Base-by-base conservation (phyloP, 2,113 vertebrate genomes). In the Xiphorhynchus elegans region DNA sequence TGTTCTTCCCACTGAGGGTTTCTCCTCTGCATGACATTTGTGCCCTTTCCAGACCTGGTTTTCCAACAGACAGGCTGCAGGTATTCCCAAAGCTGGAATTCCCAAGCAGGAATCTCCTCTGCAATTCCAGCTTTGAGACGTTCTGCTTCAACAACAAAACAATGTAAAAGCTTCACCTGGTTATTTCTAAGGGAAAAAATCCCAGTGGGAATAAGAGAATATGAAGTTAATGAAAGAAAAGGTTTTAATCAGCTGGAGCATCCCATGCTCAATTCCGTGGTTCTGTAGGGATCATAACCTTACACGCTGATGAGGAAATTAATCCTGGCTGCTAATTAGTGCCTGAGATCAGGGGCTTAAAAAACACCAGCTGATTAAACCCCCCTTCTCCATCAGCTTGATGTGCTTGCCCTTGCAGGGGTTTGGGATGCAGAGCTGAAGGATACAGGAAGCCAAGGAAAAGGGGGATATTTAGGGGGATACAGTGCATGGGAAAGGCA, bases 351-450 rank as follows among this genome's bases (percentile, higher is more conserved):
- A 42, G 56, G 18, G 13, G 64, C 84, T 95, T 29, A 42, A 73
- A 78, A 52, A 92, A 44, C 67, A 88, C 17, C 63, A n/a, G 72
- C 72, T 94, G 87, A 93, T 87, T 78, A 89, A 91, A 87, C 26
- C 6, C 69, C 44, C 8, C 52, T 91, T 75, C 46, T 59, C 46
- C 39, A 87, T 29, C 4, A 59, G 60, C 64, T 84, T 47, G 8
- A 4, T 15, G 33, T 52, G 81, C 67, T 75, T 40, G 4, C 4
- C 50, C 42, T 80, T 68, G 63, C 76, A 60, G 1, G 13, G 37
- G 52, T 6, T 19, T n/a, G 25, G 33, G 63, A 69, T 62, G 67
- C 28, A 75, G 69, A 39, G 8, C 12, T n/a, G 50, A 53, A 60
- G 13, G 19, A 23, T 0, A 1, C 3, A 39, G 68, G 47, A 69